Percentiles rank a stretch among this genome's conserved stretches.
Conservation (phyloP, 2,113 vertebrate species). For the Macaca fascicularis region DNA sequence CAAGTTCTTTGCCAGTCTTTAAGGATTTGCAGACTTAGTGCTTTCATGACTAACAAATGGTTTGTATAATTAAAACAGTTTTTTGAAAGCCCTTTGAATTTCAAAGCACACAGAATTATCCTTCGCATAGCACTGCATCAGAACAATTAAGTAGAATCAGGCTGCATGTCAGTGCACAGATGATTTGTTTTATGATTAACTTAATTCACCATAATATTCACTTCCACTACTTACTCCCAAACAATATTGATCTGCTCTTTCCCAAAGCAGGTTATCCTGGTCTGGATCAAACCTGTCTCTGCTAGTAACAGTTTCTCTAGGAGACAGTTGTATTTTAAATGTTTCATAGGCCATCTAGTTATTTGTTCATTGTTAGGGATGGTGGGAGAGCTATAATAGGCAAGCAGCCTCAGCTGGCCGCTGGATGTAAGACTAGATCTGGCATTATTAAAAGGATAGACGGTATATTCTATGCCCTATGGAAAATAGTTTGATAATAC, state of each 20-base stretch:
- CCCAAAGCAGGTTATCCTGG: constrained; percentile 66
- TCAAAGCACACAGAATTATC: constrained; percentile 64
- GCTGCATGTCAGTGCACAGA: constrained; percentile 55
- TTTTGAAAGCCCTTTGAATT: constrained; percentile 77
- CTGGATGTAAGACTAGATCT: constrained; percentile 73
- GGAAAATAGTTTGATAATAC: constrained; percentile 81
- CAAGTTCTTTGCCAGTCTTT: constrained; percentile 73
- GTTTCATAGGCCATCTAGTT: constrained; percentile 77
- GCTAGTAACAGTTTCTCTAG: constrained; percentile 77
- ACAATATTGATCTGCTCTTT: constrained; percentile 70
- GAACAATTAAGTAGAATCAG: constrained; percentile 67
- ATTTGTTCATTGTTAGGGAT: constrained; percentile 82
- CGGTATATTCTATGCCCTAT: constrained; percentile 73
- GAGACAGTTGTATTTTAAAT: constrained; percentile 82
- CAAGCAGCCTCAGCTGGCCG: constrained; percentile 85
- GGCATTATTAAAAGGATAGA: constrained; percentile 73
- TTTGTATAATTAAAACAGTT: constrained; percentile 65
- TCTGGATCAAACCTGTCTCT: constrained; percentile 79
- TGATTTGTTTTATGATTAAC: constrained; percentile 73
- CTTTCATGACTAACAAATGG: constrained; percentile 70
- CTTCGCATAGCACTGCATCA: constrained; percentile 53
- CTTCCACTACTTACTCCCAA: not conserved
- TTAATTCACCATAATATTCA: constrained; percentile 72
- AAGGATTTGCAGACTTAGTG: constrained; percentile 71
- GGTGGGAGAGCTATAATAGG: constrained; percentile 78